Conservation (phyloP, 2,888 invertebrate species). For the Standfussiana lucernea region DNA sequence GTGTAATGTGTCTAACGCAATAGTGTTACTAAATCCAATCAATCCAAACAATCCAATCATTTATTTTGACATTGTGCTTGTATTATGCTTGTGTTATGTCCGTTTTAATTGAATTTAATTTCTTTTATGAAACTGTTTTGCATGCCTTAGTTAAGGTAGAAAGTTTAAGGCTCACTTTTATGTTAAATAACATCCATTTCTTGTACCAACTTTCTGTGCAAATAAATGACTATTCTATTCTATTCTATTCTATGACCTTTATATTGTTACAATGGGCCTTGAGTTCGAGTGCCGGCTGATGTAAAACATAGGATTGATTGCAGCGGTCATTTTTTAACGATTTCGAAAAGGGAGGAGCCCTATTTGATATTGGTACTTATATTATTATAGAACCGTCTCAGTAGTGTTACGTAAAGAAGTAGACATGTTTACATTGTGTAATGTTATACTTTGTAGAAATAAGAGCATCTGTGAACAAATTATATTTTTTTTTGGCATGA, state of each 20-base stretch:
- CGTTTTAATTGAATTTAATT: no score
- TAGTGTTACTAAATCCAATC: not conserved
- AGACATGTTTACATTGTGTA: not conserved
- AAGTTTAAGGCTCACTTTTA: no score
- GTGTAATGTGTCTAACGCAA: conserved; percentile 26
- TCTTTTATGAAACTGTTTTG: no score
- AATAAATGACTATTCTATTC: no score
- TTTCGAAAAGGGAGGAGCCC: conserved; percentile 7
- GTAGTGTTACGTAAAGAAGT: not conserved
- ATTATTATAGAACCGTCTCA: not conserved
- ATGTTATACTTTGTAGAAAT: not conserved
- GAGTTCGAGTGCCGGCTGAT: conserved; percentile 51
- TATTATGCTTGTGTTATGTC: no score
- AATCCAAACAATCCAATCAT: no score
- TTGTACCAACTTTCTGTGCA: no score
- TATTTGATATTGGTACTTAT: not conserved
- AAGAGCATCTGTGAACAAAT: no score
- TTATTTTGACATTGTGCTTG: no score
- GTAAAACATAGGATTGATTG: conserved; percentile 37
- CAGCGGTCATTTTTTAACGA: not conserved
- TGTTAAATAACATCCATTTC: no score
- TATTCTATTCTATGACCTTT: no score
- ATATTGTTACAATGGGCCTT: conserved; percentile 34
- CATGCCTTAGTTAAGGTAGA: no score
- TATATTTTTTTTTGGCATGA: not conserved